Evolutionary conservation across 2,888 invertebrate species (phyloP).

Genomic region (Drosophila heteroneura): DNA sequence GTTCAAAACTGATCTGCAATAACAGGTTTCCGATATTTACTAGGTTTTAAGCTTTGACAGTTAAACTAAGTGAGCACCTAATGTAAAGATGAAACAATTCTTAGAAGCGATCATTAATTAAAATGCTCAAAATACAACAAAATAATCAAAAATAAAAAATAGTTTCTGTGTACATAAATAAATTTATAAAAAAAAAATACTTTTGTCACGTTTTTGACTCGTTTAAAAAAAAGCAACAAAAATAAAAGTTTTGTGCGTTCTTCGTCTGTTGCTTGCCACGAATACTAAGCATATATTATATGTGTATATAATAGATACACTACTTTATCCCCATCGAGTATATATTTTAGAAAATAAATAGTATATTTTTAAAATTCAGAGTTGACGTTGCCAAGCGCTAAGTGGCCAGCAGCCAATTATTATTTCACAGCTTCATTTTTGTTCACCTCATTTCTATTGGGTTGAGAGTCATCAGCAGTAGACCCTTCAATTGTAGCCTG

Average conservation of each 20-base stretch:
- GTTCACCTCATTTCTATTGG: conserved; percentile 18
- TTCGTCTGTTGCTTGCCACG: conserved; percentile 8
- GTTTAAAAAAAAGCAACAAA: conserved; percentile 40
- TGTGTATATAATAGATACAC: background rate
- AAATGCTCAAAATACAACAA: conserved; percentile 17
- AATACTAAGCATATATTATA: conserved; percentile 20
- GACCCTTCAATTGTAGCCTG: conserved; percentile 15
- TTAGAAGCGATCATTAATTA: background rate
- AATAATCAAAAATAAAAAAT: conserved; percentile 17
- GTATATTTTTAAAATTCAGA: conserved; percentile 32
- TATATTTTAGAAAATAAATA: conserved; percentile 16
- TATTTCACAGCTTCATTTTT: conserved; percentile 9
- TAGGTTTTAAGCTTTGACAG: background rate
- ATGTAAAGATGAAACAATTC: conserved; percentile 7
- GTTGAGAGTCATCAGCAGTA: conserved; percentile 47
- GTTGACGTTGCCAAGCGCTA: conserved; percentile 51
- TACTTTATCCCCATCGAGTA: conserved; percentile 15
- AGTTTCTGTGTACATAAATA: conserved; percentile 10
- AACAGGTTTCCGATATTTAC: conserved; percentile 38
- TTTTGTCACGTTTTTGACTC: conserved; percentile 72
- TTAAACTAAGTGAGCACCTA: background rate
- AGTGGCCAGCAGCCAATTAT: conserved; percentile 16
- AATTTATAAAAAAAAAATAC: conserved; percentile 29
- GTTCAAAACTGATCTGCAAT: conserved; percentile 5
- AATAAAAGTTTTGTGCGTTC: conserved; percentile 18